Base-by-base conservation (phyloP, 2,888 invertebrate species). In the Teinopalpus imperialis region DNA sequence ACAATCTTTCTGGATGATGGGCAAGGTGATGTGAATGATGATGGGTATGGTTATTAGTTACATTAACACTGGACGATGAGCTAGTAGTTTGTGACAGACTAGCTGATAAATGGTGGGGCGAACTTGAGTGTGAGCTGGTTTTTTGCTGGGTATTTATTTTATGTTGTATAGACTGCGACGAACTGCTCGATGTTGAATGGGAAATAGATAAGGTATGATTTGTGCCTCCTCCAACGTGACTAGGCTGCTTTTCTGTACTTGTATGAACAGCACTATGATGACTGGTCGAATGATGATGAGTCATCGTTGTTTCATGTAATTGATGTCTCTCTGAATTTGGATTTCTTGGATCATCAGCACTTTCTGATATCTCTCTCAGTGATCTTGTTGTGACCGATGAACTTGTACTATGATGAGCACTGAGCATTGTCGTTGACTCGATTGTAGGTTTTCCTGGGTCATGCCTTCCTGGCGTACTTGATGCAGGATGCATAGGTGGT, bases 331-430 rank as follows among this genome's bases (percentile, higher is more conserved):
- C 92, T 13, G 88, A 81, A 53, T 81, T 89, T 10, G 80, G 79
- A 66, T 88, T 70, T 65, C 89, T 73, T 18, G 82, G 79, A 56
- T 89, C 89, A 48, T 90, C 89, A 8, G 75, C 63, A 49, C 85
- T 87, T 62, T 90, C 90, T 10, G 91, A 86, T 52, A 91, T 90
- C 68, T 92, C 94, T 61, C 93, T 85, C 26, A 90, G 63, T 26
- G 90, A 90, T 58, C 94, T 90, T 3, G 93, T 92, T 8, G 93
- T 93, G n/a, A 94, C 91, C 9, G 93, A 93, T 49, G 92, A 92
- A 58, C 92, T 93, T 7, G 93, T 92, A 59, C 92, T 93, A 60
- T 93, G 93, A 71, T 94, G 94, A 7, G 93, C 90, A 73, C 93
- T 92, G 64, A 94, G 89, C 68, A 93, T 92, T 0, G 93, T 93